Conservation (phyloP, 2,888 invertebrate species). For the Ischnus inquisitorius region DNA sequence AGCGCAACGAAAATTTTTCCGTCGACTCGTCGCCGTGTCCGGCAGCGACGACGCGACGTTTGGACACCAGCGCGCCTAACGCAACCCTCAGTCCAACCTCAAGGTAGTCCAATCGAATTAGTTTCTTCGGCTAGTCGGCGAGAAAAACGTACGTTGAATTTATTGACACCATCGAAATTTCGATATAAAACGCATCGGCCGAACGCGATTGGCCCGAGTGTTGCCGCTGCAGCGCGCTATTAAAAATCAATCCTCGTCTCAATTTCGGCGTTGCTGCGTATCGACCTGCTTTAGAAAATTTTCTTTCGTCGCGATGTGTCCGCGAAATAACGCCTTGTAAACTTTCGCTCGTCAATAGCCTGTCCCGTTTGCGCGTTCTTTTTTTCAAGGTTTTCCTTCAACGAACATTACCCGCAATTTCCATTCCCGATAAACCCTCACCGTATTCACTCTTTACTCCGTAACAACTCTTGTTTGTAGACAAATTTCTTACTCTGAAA, state of each 20-base stretch:
- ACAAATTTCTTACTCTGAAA: neutral
- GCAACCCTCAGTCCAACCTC: slow-evolving; percentile 38
- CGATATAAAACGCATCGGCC: slow-evolving; percentile 22
- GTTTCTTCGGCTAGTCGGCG: slow-evolving; percentile 25
- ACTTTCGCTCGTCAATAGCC: slow-evolving; percentile 1
- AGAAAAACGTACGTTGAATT: slow-evolving; percentile 55
- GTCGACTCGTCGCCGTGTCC: slow-evolving; percentile 24
- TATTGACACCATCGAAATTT: slow-evolving; percentile 37
- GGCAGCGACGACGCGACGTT: slow-evolving; percentile 41
- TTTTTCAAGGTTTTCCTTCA: neutral
- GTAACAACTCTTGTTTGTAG: neutral
- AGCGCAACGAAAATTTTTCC: slow-evolving; percentile 49
- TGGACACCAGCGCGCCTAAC: slow-evolving; percentile 45
- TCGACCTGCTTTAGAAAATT: slow-evolving; percentile 7
- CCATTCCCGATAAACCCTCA: neutral
- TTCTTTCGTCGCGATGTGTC: slow-evolving; percentile 8
- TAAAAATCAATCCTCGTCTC: slow-evolving; percentile 42
- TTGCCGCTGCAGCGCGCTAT: slow-evolving; percentile 74
- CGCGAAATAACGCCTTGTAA: neutral
- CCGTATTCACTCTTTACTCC: neutral
- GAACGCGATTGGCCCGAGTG: slow-evolving; percentile 74
- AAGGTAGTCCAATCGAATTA: slow-evolving; percentile 60
- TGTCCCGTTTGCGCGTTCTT: neutral
- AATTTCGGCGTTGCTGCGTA: slow-evolving; percentile 5
- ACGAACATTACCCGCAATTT: neutral